Conservation (phyloP, 2,113 vertebrate genomes). For the Anguilla japonica region DNA sequence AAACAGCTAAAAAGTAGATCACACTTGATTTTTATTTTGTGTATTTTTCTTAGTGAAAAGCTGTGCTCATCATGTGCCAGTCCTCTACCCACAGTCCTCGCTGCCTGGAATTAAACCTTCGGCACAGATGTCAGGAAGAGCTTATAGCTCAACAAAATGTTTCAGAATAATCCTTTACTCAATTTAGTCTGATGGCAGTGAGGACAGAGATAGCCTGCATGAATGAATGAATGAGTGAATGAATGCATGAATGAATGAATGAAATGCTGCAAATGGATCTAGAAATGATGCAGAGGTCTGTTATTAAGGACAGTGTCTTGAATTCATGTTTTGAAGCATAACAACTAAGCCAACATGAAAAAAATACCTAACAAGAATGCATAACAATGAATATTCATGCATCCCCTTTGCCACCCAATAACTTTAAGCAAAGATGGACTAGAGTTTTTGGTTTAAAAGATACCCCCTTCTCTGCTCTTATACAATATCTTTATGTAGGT, state of each 20-base stretch:
- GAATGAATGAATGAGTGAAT: not conserved
- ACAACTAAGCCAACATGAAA: not conserved
- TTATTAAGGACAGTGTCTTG: not conserved
- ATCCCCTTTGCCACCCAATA: not conserved
- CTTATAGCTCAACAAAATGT: constrained; percentile 68
- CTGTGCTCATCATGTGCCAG: not conserved
- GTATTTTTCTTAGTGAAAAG: constrained; percentile 11
- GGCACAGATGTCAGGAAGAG: constrained; percentile 77
- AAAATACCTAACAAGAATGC: not conserved
- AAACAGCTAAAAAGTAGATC: not conserved
- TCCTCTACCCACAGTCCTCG: constrained; percentile 16
- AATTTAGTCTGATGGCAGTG: constrained; percentile 55
- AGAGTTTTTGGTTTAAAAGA: not conserved
- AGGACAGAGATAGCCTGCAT: constrained; percentile 38
- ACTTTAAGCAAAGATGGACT: not conserved
- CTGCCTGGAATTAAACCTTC: constrained; percentile 63
- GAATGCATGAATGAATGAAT: not conserved
- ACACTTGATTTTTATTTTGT: not conserved
- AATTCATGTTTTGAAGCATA: not conserved
- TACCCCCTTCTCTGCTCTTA: not conserved
- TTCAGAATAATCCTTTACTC: constrained; percentile 72
- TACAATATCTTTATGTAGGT: not conserved
- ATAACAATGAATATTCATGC: not conserved
- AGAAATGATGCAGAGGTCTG: not conserved
- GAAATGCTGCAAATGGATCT: not conserved